These are phyloP conservation scores for Amblyornis subalaris DNA, from an alignment of 2,113 vertebrate genomes.

Conservation along the genomic window DNA sequence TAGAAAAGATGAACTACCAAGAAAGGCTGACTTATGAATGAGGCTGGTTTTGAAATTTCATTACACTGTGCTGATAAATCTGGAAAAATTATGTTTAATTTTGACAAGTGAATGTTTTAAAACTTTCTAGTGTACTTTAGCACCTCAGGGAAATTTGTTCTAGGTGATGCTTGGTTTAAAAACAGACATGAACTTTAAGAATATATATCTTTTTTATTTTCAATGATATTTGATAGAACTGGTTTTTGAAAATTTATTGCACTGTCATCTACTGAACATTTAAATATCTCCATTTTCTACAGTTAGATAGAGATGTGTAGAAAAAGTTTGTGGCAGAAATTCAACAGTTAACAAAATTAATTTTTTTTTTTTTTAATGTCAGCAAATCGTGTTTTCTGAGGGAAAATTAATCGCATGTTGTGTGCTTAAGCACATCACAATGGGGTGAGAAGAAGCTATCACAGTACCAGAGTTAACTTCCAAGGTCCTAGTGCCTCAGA, in stretches of 20 bases:
- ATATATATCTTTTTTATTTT: not conserved
- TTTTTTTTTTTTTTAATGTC: not conserved
- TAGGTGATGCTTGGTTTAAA: not conserved
- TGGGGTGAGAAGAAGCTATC: not conserved
- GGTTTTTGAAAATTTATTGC: not conserved
- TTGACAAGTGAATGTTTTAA: not conserved
- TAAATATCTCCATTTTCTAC: not conserved
- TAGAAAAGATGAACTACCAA: not conserved
- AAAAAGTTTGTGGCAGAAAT: not conserved
- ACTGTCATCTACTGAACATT: not conserved
- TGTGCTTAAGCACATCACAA: not conserved
- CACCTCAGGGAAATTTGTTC: not conserved
- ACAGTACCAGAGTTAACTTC: not conserved
- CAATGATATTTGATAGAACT: not conserved
- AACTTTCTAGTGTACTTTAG: not conserved
- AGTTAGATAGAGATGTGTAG: not conserved
- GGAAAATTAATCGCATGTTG: not conserved
- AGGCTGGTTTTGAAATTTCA: not conserved
- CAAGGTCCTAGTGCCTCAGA: not conserved
- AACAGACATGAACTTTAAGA: not conserved
- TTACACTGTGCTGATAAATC: not conserved
- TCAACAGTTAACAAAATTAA: rapidly evolving
- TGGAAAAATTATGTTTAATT: not conserved
- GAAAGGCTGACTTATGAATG: not conserved
- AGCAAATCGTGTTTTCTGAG: not conserved